phyloP scores from a whole-genome alignment of 2,888 invertebrate genomes.

The Baronia brevicornis region DNA sequence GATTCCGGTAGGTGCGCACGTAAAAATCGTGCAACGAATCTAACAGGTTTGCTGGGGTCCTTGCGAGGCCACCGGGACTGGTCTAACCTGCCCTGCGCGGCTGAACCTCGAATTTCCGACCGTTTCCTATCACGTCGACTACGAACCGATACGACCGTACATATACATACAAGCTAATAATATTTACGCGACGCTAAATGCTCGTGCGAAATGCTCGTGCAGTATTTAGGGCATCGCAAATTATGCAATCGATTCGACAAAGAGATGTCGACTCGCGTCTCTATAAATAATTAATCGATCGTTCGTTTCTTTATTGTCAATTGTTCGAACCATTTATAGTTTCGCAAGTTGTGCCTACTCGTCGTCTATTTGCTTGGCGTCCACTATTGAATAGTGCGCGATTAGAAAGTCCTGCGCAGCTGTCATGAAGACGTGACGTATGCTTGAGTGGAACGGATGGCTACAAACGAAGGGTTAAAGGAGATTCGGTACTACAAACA shows the following conservation, averaged over 20 bases:
- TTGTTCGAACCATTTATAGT: conserved; percentile 54
- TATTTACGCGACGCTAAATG: conserved; percentile 30
- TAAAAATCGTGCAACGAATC: conserved; percentile 76
- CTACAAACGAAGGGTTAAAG: conserved; percentile 61
- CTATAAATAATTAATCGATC: conserved; percentile 60
- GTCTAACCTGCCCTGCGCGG: conserved; percentile 73
- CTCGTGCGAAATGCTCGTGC: conserved; percentile 10
- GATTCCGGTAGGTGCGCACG: conserved; percentile 75
- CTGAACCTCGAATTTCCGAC: conserved; percentile 70
- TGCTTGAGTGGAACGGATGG: conserved; percentile 68
- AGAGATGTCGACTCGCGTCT: conserved; percentile 37
- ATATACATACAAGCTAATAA: conserved; percentile 32
- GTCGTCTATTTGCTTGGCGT: conserved; percentile 52
- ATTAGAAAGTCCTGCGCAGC: conserved; percentile 71
- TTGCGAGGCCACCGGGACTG: conserved; percentile 74
- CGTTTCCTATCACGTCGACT: conserved; percentile 63
- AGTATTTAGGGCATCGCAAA: conserved; percentile 20
- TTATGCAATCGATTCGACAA: conserved; percentile 38
- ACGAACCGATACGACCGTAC: conserved; percentile 43
- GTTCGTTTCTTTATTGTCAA: conserved; percentile 49
- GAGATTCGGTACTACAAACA: conserved; percentile 55
- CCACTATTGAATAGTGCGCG: conserved; percentile 57
- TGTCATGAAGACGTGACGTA: conserved; percentile 69
- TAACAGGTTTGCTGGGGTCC: conserved; percentile 75
- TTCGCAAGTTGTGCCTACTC: conserved; percentile 61